Evolutionary conservation across 1,140 invertebrate genomes (phyloP), one percentile per base, ranked within the genome.

Genomic region (Patella vulgata): DNA sequence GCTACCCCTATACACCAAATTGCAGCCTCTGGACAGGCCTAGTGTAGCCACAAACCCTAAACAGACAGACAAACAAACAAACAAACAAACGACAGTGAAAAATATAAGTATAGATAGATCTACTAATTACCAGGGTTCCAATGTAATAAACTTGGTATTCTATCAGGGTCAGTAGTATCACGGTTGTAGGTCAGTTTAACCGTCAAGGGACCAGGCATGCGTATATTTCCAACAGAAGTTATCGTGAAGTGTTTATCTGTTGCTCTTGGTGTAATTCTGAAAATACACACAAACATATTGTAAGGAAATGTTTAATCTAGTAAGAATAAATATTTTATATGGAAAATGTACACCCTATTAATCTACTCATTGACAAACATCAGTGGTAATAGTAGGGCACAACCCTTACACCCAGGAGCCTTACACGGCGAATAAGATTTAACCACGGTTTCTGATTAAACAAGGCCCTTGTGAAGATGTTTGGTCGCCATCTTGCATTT

Each of bases 41-140:
- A n/a, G n/a, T n/a, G n/a, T n/a, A n/a, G n/a, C n/a, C n/a, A n/a
- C n/a, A n/a, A n/a, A n/a, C n/a, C n/a, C n/a, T n/a, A n/a, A n/a
- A n/a, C n/a, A n/a, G n/a, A n/a, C n/a, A n/a, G n/a, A n/a, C n/a
- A n/a, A n/a, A n/a, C n/a, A n/a, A n/a, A n/a, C n/a, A n/a, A n/a
- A n/a, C n/a, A n/a, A n/a, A n/a, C n/a, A n/a, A n/a, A n/a, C n/a
- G n/a, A n/a, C n/a, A n/a, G n/a, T n/a, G n/a, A n/a, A n/a, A n/a
- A n/a, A n/a, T n/a, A n/a, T n/a, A n/a, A n/a, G n/a, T n/a, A n/a
- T n/a, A n/a, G n/a, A n/a, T n/a, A n/a, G n/a, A n/a, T n/a, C n/a
- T n/a, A n/a, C n/a, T n/a, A n/a, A n/a, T 19, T 4, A 70, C 66
- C 60, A 50, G 67, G 58, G 27, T 73, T 64, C 67, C 67, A 73